Evolutionary conservation across 2,888 invertebrate genomes (phyloP), one percentile per base, ranked within the genome.

Genomic region (Emmelina monodactyla): DNA sequence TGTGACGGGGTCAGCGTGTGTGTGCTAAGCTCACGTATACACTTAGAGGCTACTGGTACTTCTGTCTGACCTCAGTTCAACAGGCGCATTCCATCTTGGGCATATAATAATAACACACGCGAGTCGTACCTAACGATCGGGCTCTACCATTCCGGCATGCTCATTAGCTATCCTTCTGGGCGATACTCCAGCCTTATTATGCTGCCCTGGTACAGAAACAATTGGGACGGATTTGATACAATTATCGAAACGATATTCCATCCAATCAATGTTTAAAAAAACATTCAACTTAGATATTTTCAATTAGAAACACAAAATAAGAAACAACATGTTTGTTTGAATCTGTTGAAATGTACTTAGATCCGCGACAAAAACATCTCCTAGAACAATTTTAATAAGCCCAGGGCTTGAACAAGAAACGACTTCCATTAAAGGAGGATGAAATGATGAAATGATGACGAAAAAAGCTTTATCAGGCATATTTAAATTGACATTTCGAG

Each of bases 91-190:
- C 78, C 78, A 70, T 73, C 70, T 73, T 67, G 54, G 70, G 70
- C 66, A 58, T 76, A 76, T 76, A 76, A 76, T n/a, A n/a, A n/a
- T 75, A 72, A 76, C 73, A 70, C 67, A 67, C 67, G 63, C 64
- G 62, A 25, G 36, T n/a, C 25, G 25, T 7, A 50, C 66, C 60
- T 69, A 72, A 71, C 72, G 67, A 78, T 68, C 68, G 54, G 43
- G 42, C 49, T 45, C 55, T n/a, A n/a, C n/a, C n/a, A n/a, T n/a
- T n/a, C n/a, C n/a, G 54, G 56, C 58, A 57, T 58, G 59, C 68
- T 75, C 69, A 76, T 76, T 76, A 78, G 59, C 62, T 62, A 51
- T 54, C 55, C 54, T 55, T 49, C 55, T 58, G 57, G 58, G 59
- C 62, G 57, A 59, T 57, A 57, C 57, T 58, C 47, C 44, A 45